Evolutionary conservation across 2,113 vertebrate genomes (phyloP).

Genomic region (Ptychochromis oligacanthus): DNA sequence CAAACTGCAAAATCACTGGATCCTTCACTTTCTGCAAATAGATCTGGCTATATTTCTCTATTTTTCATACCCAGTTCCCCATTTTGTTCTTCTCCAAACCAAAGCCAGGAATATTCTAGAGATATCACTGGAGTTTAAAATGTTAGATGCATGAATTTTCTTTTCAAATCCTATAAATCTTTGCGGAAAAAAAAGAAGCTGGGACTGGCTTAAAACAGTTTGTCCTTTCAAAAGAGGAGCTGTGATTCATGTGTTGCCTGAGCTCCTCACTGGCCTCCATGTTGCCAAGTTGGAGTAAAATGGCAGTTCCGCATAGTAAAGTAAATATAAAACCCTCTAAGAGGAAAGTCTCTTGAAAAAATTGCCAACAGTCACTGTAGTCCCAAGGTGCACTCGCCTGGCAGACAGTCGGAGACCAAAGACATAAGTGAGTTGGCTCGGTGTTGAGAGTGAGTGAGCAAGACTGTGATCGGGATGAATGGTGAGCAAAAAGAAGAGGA

Average conservation of each 20-base stretch:
- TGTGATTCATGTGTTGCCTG: background rate
- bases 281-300: background rate
- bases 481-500: background rate
- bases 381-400: conserved; percentile 15
- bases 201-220: background rate
- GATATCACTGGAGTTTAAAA: background rate
- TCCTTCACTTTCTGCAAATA: background rate
- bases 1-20: background rate
- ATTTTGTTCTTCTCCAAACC: too few species aligned
- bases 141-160: background rate
- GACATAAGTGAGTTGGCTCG: conserved; percentile 2
- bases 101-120: too few species aligned
- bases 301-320: background rate
- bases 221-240: background rate
- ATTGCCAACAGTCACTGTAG: background rate
- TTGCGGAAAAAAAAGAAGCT: background rate
- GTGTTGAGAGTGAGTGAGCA: background rate
- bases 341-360: conserved; percentile 4
- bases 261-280: background rate
- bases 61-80: too few species aligned
- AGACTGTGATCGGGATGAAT: conserved; percentile 6
- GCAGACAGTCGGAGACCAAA: background rate
- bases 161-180: background rate
- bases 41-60: background rate
- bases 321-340: background rate